These are phyloP conservation scores for Muricea muricata DNA, from an alignment of 92 coral and sea anemone genomes.

Conservation along the genomic window DNA sequence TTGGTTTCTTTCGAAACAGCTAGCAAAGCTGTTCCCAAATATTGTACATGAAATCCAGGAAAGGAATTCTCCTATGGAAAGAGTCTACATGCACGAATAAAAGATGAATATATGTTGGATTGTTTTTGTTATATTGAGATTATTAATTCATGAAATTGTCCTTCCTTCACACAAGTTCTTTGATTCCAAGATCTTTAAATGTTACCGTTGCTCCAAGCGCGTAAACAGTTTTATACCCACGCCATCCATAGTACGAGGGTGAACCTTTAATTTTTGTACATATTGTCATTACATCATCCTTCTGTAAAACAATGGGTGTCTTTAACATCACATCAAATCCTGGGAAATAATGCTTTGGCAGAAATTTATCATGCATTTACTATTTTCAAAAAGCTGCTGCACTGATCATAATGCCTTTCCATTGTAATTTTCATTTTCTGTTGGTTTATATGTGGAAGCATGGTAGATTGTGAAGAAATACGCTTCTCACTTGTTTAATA, in stretches of 20 bases:
- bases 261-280: conserved; percentile 73
- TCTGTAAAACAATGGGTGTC: conserved; percentile 56
- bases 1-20: too few species aligned
- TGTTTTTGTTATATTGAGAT: neutral
- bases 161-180: neutral
- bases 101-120: neutral
- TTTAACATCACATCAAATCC: conserved; percentile 78
- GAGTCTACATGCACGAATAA: neutral
- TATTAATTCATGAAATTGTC: conserved; percentile 1
- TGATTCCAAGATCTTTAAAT: neutral
- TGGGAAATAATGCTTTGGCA: conserved; percentile 3
- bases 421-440: too few species aligned
- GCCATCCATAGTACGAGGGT: conserved; percentile 50
- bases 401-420: too few species aligned
- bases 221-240: neutral
- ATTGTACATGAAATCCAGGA: neutral
- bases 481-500: too few species aligned
- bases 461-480: too few species aligned
- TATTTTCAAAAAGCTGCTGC: too few species aligned
- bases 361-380: too few species aligned
- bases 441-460: too few species aligned
- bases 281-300: conserved; percentile 60
- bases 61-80: too few species aligned
- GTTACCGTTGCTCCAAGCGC: neutral
- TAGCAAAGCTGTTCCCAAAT: too few species aligned